A percentile compares a stretch with the other conserved stretches of the same genome.
phyloP scores from a whole-genome alignment of 2,797 vertebrate species.

The Cuculus canorus region DNA sequence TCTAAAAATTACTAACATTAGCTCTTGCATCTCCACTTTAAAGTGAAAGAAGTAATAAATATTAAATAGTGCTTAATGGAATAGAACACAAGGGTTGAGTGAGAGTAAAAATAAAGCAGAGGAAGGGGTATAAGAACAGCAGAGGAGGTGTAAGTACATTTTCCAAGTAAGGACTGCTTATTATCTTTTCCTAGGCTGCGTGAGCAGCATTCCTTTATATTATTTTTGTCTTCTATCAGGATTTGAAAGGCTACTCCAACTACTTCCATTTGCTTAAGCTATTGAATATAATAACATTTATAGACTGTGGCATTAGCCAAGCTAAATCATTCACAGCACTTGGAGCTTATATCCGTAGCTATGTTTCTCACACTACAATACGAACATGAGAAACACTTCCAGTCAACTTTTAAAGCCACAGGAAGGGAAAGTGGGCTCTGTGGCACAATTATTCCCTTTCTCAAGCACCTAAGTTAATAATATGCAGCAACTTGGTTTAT shows the following conservation, averaged over 20 bases:
- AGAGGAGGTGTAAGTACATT: background rate
- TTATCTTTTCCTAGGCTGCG: background rate
- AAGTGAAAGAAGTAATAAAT: constrained; percentile 30
- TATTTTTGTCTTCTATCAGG: background rate
- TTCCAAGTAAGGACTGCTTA: background rate
- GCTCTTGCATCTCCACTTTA: background rate
- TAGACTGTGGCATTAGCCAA: background rate
- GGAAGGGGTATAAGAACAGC: background rate
- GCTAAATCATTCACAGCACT: background rate
- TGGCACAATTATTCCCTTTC: background rate
- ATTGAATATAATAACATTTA: background rate
- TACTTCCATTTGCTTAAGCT: background rate
- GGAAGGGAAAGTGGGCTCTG: background rate
- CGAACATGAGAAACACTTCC: background rate
- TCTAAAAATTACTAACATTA: constrained; percentile 56
- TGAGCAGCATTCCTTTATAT: background rate
- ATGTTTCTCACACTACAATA: background rate
- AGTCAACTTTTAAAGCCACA: background rate
- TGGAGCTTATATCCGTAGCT: background rate
- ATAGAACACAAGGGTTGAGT: constrained; percentile 1
- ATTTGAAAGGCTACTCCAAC: background rate
- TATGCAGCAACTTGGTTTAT: background rate
- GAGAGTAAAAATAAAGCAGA: background rate
- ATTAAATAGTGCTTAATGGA: background rate
- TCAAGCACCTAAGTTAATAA: background rate